Conservation (phyloP, 2,888 invertebrate genomes). For the Dasypogon diadema region DNA sequence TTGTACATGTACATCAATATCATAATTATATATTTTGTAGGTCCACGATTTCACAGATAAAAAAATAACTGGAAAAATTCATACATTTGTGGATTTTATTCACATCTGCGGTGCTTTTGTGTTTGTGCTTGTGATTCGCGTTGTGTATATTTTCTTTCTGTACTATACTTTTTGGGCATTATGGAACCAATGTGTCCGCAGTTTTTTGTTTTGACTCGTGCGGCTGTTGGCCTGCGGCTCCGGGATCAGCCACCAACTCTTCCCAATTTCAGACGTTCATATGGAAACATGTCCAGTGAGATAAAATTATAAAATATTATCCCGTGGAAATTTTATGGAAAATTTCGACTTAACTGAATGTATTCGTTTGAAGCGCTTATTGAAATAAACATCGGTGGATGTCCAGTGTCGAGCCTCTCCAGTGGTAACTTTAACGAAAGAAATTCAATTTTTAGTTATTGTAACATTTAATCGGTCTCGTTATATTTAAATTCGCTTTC, state of each 20-base stretch:
- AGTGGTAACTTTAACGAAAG: neutral
- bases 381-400: slow-evolving; percentile 23
- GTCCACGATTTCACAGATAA: slow-evolving; percentile 40
- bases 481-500: neutral
- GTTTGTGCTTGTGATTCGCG: slow-evolving; percentile 50
- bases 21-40: slow-evolving; percentile 46
- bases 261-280: slow-evolving; percentile 53
- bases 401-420: neutral
- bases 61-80: slow-evolving; percentile 35
- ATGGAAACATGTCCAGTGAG: slow-evolving; percentile 50
- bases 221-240: slow-evolving; percentile 51
- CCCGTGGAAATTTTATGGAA: slow-evolving; percentile 53
- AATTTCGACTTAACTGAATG: slow-evolving; percentile 39
- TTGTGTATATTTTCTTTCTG: slow-evolving; percentile 49
- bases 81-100: slow-evolving; percentile 54
- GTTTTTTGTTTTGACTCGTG: slow-evolving; percentile 53
- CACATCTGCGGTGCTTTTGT: slow-evolving; percentile 52
- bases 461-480: neutral
- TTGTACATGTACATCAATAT: slow-evolving; percentile 25
- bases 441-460: neutral
- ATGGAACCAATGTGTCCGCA: slow-evolving; percentile 50
- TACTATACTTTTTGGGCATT: slow-evolving; percentile 50
- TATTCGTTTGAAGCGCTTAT: slow-evolving; percentile 39
- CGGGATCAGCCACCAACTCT: slow-evolving; percentile 51
- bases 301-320: slow-evolving; percentile 56